These are phyloP conservation scores for Eilema griseolum DNA, from an alignment of 2,888 invertebrate species.

Conservation along the genomic window DNA sequence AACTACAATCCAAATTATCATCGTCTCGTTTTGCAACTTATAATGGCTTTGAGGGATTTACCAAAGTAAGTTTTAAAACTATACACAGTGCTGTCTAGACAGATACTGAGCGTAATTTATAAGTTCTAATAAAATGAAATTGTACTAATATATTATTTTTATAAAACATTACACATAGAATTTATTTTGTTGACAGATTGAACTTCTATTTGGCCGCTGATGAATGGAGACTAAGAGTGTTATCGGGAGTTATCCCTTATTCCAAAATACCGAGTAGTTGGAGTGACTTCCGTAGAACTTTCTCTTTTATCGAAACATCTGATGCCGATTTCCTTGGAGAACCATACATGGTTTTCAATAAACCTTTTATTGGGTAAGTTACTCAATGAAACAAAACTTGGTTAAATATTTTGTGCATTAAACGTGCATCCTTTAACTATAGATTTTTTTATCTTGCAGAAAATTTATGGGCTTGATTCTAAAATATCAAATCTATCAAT, in stretches of 20 bases:
- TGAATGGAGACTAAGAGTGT: constrained; percentile 83
- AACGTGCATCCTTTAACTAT: neutral
- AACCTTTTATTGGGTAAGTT: constrained; percentile 85
- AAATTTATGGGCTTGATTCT: constrained; percentile 86
- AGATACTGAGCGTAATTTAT: neutral
- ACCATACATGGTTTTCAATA: constrained; percentile 81
- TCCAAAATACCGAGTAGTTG: constrained; percentile 77
- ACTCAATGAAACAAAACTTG: constrained; percentile 11
- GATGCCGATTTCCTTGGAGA: constrained; percentile 84
- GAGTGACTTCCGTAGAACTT: constrained; percentile 81
- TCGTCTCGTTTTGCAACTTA: constrained; percentile 81
- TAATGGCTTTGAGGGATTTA: constrained; percentile 84
- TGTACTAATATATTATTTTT: neutral
- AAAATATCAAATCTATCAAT: constrained; percentile 87
- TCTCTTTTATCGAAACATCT: constrained; percentile 78
- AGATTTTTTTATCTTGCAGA: constrained; percentile 65
- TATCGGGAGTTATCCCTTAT: constrained; percentile 72
- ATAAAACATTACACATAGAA: neutral
- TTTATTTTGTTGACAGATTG: constrained; percentile 68
- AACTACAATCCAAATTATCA: constrained; percentile 78
- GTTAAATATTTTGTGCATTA: neutral
- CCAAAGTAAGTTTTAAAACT: constrained; percentile 76
- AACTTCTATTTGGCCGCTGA: constrained; percentile 87
- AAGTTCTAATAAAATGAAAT: neutral
- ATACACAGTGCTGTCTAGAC: neutral